Percentiles rank a stretch among this genome's conserved stretches.
phyloP scores from a whole-genome alignment of 2,888 invertebrate species.

The Spialia ferax region DNA sequence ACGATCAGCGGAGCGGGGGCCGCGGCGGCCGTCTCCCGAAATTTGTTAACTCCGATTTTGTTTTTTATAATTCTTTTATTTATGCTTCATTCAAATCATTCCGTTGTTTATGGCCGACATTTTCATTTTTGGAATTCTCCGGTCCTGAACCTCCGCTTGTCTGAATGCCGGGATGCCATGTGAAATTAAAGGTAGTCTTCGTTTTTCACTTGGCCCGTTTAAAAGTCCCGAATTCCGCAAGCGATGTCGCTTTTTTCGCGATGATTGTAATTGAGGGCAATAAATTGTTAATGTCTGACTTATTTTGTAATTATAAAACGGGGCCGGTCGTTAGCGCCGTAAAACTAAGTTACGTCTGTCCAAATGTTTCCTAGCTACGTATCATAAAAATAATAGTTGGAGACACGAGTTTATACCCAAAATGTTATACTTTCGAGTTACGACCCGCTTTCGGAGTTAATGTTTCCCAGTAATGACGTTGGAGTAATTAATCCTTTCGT shows the following conservation, averaged over 20 bases:
- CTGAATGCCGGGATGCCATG: slow-evolving; percentile 76
- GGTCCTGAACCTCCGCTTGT: slow-evolving; percentile 55
- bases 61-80: slow-evolving; percentile 80
- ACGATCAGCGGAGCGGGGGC: slow-evolving; percentile 62
- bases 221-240: slow-evolving; percentile 73
- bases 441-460: slow-evolving; percentile 67
- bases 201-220: slow-evolving; percentile 77
- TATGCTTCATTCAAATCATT: slow-evolving; percentile 83
- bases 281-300: slow-evolving; percentile 79
- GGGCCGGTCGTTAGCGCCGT: slow-evolving; percentile 67
- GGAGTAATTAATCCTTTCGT: slow-evolving; percentile 73
- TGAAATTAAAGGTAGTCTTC: slow-evolving; percentile 78
- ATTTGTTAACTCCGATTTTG: slow-evolving; percentile 76
- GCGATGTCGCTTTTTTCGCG: slow-evolving; percentile 73
- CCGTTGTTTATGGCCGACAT: slow-evolving; percentile 84
- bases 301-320: slow-evolving; percentile 64
- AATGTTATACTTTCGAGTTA: slow-evolving; percentile 60
- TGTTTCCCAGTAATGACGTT: slow-evolving; percentile 67
- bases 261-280: slow-evolving; percentile 81
- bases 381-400: slow-evolving; percentile 56
- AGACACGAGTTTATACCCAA: slow-evolving; percentile 52
- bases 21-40: slow-evolving; percentile 65
- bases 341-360: slow-evolving; percentile 64
- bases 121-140: slow-evolving; percentile 83
- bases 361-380: slow-evolving; percentile 70